These are phyloP conservation scores for Bedellia somnulentella DNA, from an alignment of 2,888 invertebrate species.

Conservation along the genomic window DNA sequence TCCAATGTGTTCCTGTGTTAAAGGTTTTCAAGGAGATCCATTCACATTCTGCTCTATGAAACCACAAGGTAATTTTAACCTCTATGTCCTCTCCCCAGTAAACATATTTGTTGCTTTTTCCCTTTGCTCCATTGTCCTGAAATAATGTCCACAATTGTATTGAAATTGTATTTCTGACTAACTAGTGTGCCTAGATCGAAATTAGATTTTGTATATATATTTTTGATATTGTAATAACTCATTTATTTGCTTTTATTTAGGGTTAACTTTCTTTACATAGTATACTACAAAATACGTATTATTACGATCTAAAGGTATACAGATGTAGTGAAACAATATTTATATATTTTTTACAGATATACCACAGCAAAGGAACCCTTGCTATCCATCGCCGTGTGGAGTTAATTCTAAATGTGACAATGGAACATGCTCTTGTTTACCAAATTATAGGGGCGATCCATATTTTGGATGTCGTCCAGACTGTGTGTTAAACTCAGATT, in stretches of 20 bases:
- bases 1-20: conserved; percentile 69
- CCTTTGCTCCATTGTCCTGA: background rate
- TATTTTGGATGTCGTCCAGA: conserved; percentile 77
- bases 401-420: conserved; percentile 72
- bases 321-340: too few relatives aligned
- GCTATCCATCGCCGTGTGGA: conserved; percentile 78
- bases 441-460: conserved; percentile 79
- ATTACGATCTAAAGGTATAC: too few relatives aligned
- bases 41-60: conserved; percentile 68
- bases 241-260: too few relatives aligned
- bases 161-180: too few relatives aligned
- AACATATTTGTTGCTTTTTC: background rate
- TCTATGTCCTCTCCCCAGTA: background rate
- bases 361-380: conserved; percentile 59
- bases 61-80: conserved; percentile 35
- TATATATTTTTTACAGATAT: conserved; percentile 21
- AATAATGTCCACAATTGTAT: background rate
- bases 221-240: too few relatives aligned
- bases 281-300: too few relatives aligned
- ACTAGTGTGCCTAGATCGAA: too few relatives aligned
- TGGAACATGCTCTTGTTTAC: conserved; percentile 74
- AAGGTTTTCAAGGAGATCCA: conserved; percentile 72
- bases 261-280: too few relatives aligned
- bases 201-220: too few relatives aligned
- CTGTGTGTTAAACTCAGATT: conserved; percentile 79